phyloP scores from a whole-genome alignment of 2,113 vertebrate genomes.

The Coracopsis vasa region DNA sequence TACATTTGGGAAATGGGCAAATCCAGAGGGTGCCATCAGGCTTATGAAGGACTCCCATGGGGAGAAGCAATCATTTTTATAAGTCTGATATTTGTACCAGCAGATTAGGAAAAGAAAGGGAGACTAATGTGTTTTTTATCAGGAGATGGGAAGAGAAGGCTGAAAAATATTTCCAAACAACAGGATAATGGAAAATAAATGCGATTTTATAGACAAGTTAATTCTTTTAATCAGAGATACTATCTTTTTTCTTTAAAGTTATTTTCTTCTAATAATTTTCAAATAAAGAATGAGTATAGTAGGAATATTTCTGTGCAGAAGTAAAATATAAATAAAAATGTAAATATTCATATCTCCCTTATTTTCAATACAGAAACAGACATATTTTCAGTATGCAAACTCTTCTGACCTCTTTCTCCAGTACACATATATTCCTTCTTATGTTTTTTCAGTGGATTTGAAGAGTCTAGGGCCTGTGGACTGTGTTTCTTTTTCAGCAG shows the following conservation, averaged over 20 bases:
- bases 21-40: neutral
- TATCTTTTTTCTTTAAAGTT: neutral
- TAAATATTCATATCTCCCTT: neutral
- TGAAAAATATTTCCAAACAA: neutral
- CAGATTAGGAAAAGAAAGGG: neutral
- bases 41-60: neutral
- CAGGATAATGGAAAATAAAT: neutral
- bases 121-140: neutral
- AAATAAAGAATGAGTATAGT: neutral
- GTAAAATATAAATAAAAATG: neutral
- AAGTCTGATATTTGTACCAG: neutral
- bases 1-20: neutral
- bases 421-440: neutral
- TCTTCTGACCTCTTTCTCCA: neutral
- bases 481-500: neutral
- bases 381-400: neutral
- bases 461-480: neutral
- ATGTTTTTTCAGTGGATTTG: neutral
- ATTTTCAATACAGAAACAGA: neutral
- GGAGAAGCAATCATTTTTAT: neutral
- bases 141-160: neutral
- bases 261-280: neutral
- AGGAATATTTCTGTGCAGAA: neutral
- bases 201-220: neutral
- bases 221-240: neutral